phyloP scores from a whole-genome alignment of 2,113 vertebrate genomes.

The Dromas ardeola region DNA sequence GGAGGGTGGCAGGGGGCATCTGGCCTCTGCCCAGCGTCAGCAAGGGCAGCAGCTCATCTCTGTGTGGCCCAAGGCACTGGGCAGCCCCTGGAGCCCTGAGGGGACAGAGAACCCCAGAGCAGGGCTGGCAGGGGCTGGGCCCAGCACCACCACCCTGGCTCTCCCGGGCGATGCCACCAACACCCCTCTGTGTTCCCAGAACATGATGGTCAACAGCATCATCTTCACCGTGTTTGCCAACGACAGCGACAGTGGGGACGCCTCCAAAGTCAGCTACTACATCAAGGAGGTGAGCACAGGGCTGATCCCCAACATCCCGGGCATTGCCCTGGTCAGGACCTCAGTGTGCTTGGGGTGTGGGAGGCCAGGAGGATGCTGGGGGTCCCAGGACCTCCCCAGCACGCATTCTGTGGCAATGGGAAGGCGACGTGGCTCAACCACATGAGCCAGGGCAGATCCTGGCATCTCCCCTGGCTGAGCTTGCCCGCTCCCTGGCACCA shows the following conservation, averaged over 20 bases:
- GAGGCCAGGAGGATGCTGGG: background rate
- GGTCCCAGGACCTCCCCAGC: background rate
- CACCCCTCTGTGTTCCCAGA: background rate
- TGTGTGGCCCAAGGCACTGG: accelerated
- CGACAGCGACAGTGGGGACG: background rate
- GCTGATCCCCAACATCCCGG: background rate
- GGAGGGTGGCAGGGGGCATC: accelerated
- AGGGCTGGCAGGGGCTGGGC: background rate
- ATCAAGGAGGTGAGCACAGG: conserved; percentile 21
- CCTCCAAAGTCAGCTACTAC: conserved; percentile 51
- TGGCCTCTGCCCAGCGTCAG: accelerated
- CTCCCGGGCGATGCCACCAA: background rate
- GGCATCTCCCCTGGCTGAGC: background rate
- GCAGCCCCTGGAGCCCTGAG: background rate
- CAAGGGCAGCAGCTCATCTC: background rate
- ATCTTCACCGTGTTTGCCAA: conserved; percentile 32
- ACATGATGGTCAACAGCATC: background rate
- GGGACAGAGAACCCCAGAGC: background rate
- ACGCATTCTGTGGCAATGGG: background rate
- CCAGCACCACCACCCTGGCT: background rate
- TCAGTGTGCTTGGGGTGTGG: background rate
- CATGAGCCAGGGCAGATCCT: background rate
- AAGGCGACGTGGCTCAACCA: accelerated
- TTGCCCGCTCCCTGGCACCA: background rate
- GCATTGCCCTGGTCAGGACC: background rate